Conservation (phyloP, 2,888 invertebrate genomes). For the Chesias legatella region DNA sequence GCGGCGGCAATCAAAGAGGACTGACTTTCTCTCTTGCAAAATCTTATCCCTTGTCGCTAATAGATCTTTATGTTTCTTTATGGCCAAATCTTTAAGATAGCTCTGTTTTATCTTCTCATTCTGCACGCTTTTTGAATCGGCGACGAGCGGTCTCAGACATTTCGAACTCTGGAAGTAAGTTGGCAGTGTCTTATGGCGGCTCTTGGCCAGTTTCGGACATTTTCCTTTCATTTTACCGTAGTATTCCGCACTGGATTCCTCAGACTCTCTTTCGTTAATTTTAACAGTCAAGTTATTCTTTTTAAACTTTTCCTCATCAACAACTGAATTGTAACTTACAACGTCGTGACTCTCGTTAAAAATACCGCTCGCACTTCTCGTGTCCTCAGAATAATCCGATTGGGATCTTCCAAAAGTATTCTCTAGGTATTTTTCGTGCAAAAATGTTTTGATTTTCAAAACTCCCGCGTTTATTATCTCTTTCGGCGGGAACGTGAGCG, state of each 20-base stretch:
- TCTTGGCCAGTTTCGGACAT: slow-evolving; percentile 60
- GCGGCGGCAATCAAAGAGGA: slow-evolving; percentile 7
- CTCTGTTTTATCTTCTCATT: slow-evolving; percentile 58
- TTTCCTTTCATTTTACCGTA: slow-evolving; percentile 53
- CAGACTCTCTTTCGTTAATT: slow-evolving; percentile 54
- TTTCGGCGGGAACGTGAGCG: slow-evolving; percentile 78
- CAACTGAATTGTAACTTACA: slow-evolving; percentile 63
- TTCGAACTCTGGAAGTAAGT: slow-evolving; percentile 68
- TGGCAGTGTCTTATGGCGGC: slow-evolving; percentile 59
- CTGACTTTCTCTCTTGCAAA: slow-evolving; percentile 82
- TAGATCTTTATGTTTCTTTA: slow-evolving; percentile 78
- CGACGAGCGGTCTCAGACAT: slow-evolving; percentile 47
- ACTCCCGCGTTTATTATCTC: slow-evolving; percentile 78
- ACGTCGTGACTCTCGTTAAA: slow-evolving; percentile 40
- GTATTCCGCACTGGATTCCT: slow-evolving; percentile 46
- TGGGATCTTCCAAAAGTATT: slow-evolving; percentile 51
- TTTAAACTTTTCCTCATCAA: slow-evolving; percentile 45
- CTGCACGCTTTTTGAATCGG: slow-evolving; percentile 40
- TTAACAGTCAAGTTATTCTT: slow-evolving; percentile 45
- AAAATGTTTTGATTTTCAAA: slow-evolving; percentile 49
- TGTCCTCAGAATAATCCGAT: slow-evolving; percentile 49
- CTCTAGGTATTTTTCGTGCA: slow-evolving; percentile 56
- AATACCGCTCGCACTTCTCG: slow-evolving; percentile 32
- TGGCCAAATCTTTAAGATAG: slow-evolving; percentile 69
- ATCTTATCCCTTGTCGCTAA: slow-evolving; percentile 76